A percentile compares a stretch with the other conserved stretches of the same genome.
These are phyloP conservation scores for Passer domesticus DNA, from an alignment of 2,113 vertebrate genomes.

Conservation along the genomic window DNA sequence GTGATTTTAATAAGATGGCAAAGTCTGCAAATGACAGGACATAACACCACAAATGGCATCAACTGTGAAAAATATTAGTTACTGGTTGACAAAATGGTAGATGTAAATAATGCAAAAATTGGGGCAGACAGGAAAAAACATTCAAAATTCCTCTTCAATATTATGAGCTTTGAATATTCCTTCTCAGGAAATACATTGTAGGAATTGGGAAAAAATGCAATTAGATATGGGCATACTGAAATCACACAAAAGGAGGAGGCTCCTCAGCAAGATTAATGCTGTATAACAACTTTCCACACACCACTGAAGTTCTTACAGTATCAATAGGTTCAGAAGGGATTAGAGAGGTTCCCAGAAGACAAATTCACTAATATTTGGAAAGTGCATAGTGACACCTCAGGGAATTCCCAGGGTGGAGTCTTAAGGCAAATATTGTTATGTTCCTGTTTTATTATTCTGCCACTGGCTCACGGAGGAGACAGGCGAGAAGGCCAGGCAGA, in stretches of 20 bases:
- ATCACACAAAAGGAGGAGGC: not conserved
- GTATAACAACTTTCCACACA: not conserved
- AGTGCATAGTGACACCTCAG: not conserved
- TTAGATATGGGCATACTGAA: not conserved
- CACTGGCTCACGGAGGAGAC: accelerated
- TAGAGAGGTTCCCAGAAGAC: not conserved
- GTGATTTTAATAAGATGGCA: not conserved
- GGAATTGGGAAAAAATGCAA: not conserved
- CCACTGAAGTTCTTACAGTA: not conserved
- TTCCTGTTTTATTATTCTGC: not conserved
- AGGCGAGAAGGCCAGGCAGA: not conserved
- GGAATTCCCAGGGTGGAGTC: not conserved
- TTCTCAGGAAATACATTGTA: not conserved
- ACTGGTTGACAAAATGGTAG: not conserved
- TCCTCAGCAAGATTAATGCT: not conserved
- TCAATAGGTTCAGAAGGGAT: not conserved
- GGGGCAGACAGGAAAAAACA: not conserved
- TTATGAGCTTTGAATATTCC: not conserved
- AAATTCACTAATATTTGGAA: not conserved
- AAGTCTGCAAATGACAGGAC: not conserved
- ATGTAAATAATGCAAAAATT: not conserved
- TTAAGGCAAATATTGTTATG: not conserved
- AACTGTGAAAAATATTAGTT: not conserved
- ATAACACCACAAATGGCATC: not conserved
- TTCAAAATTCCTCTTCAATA: not conserved